These are phyloP conservation scores for Vireo altiloquus DNA, from an alignment of 2,113 vertebrate species.

Conservation along the genomic window DNA sequence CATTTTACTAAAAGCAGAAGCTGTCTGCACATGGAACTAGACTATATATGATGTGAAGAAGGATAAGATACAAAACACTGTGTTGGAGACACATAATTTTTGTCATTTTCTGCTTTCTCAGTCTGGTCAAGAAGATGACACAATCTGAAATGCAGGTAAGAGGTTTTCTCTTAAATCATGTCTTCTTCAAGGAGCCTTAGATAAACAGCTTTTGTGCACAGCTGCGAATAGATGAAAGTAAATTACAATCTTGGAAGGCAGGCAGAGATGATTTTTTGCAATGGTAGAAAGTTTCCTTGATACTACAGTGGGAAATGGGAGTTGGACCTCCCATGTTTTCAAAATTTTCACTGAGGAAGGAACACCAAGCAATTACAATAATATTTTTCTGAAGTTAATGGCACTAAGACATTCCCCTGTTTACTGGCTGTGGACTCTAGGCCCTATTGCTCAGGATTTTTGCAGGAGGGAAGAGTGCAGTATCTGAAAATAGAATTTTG, in stretches of 20 bases:
- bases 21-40: background rate
- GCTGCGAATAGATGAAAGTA: background rate
- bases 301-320: background rate
- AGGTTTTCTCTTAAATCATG: background rate
- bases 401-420: background rate
- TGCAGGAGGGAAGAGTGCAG: background rate
- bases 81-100: background rate
- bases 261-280: background rate
- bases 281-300: background rate
- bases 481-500: background rate
- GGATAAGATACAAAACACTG: background rate
- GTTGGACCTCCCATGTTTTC: background rate
- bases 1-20: background rate
- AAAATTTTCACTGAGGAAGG: background rate
- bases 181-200: background rate
- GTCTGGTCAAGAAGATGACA: background rate
- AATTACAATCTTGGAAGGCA: background rate
- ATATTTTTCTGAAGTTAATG: background rate
- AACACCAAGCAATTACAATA: background rate
- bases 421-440: background rate
- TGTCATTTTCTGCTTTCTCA: background rate
- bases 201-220: background rate
- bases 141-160: background rate
- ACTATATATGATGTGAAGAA: background rate
- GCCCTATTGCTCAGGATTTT: background rate